Conservation (phyloP, 2,888 invertebrate species). For the Cynaeus angustus region DNA sequence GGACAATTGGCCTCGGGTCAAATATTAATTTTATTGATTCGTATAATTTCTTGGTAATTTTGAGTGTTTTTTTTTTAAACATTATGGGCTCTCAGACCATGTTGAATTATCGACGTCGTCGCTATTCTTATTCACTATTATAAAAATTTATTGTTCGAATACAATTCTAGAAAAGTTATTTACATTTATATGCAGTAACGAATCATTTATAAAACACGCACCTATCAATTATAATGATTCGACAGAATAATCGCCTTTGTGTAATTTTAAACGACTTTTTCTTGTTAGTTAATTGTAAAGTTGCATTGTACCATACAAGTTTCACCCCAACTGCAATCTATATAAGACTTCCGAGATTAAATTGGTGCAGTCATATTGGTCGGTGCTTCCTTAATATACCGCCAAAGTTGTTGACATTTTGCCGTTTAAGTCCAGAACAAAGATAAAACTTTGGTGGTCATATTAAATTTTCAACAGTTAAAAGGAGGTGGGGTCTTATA, state of each 20-base stretch:
- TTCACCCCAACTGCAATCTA: slow-evolving; percentile 26
- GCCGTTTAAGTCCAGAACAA: slow-evolving; percentile 36
- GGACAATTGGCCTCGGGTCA: slow-evolving; percentile 12
- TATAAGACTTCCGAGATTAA: slow-evolving; percentile 31
- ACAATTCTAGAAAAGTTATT: slow-evolving; percentile 13
- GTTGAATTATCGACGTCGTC: background rate
- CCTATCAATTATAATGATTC: slow-evolving; percentile 28
- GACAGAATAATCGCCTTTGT: slow-evolving; percentile 14
- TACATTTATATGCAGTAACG: slow-evolving; percentile 18
- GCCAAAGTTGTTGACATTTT: slow-evolving; percentile 40
- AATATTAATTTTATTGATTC: slow-evolving; percentile 28
- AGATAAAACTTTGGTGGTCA: slow-evolving; percentile 41
- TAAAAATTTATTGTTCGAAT: slow-evolving; percentile 14
- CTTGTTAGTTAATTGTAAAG: slow-evolving; percentile 17
- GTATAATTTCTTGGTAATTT: slow-evolving; percentile 5
- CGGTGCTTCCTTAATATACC: slow-evolving; percentile 40
- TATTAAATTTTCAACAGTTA: slow-evolving; percentile 42
- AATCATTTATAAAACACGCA: slow-evolving; percentile 17
- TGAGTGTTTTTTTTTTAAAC: background rate
- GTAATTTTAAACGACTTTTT: slow-evolving; percentile 16
- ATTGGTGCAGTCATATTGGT: slow-evolving; percentile 29
- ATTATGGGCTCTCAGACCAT: slow-evolving; percentile 6
- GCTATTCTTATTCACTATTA: slow-evolving; percentile 3
- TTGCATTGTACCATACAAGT: slow-evolving; percentile 24
- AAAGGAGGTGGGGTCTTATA: background rate